These are phyloP conservation scores for Lophotriccus pileatus DNA, from an alignment of 2,797 vertebrate species.

Conservation along the genomic window DNA sequence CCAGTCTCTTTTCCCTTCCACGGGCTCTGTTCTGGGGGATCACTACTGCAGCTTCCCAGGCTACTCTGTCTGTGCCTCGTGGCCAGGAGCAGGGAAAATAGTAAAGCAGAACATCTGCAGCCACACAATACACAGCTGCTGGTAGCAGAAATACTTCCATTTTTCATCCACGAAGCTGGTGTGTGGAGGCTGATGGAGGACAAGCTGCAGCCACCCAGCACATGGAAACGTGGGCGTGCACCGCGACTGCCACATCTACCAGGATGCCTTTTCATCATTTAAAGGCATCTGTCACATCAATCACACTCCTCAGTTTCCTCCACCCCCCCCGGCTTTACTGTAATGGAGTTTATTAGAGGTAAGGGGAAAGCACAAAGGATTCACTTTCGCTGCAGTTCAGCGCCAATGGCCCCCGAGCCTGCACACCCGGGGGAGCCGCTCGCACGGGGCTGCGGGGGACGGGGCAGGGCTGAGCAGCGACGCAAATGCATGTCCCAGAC, in stretches of 20 bases:
- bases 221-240: background rate
- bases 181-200: too few relatives aligned
- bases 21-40: background rate
- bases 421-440: background rate
- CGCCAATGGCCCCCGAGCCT: accelerated
- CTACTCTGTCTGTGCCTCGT: accelerated
- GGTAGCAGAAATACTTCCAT: background rate
- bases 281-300: background rate
- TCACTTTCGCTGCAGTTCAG: accelerated
- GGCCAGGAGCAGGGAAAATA: background rate
- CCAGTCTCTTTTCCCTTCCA: background rate
- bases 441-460: background rate
- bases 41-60: background rate
- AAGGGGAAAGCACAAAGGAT: background rate
- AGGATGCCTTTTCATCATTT: background rate
- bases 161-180: background rate
- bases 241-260: background rate
- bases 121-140: background rate
- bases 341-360: background rate
- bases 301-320: background rate
- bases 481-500: accelerated
- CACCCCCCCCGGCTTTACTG: background rate
- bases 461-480: accelerated
- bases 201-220: background rate
- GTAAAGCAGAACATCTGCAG: background rate